These are phyloP conservation scores for Timema cristinae DNA, from an alignment of 2,888 invertebrate species.

Conservation along the genomic window DNA sequence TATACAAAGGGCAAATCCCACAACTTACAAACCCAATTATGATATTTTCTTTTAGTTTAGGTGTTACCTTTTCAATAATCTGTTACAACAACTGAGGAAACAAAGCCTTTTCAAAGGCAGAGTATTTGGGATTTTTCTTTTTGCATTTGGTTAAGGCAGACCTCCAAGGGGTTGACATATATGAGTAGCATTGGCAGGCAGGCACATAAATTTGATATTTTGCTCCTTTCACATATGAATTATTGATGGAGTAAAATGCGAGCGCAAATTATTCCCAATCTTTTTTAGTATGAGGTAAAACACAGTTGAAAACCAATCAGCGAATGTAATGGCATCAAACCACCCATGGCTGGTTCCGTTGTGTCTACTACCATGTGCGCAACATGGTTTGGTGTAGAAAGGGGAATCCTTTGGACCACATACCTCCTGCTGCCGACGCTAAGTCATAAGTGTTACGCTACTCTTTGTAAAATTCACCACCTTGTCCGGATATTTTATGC, in stretches of 20 bases:
- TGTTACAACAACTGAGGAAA: background rate
- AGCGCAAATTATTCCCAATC: background rate
- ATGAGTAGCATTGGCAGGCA: background rate
- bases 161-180: background rate
- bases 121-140: background rate
- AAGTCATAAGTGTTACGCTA: conserved; percentile 28
- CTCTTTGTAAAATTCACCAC: conserved; percentile 29
- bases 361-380: background rate
- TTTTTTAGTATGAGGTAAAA: background rate
- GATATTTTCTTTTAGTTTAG: too few relatives aligned
- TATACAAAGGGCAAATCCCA: too few relatives aligned
- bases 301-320: background rate
- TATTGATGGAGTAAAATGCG: background rate
- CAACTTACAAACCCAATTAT: too few relatives aligned
- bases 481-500: conserved; percentile 31
- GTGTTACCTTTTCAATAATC: background rate
- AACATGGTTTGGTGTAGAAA: conserved; percentile 9
- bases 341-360: conserved; percentile 4
- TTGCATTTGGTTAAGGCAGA: background rate
- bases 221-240: background rate
- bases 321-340: conserved; percentile 3
- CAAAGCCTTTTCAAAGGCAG: background rate
- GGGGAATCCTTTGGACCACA: too few relatives aligned
- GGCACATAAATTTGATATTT: conserved; percentile 10
- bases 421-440: conserved; percentile 25